Evolutionary conservation across 1,140 invertebrate genomes (phyloP).

Genomic region (Thaumetopoea pityocampa): DNA sequence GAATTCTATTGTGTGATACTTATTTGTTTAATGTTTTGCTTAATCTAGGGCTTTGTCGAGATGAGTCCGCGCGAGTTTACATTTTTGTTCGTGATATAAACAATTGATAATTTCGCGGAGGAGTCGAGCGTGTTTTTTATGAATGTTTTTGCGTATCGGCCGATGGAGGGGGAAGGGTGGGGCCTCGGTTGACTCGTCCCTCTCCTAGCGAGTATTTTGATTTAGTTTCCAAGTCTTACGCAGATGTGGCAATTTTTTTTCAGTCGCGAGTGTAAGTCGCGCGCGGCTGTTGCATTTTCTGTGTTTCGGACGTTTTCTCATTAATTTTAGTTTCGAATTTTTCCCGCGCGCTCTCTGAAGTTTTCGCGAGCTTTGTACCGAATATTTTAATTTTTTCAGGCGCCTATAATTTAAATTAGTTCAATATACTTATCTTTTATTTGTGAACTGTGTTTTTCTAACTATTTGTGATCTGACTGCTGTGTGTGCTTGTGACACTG

Average conservation of each 20-base stretch:
- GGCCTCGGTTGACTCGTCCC: constrained; percentile 66
- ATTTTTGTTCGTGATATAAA: constrained; percentile 57
- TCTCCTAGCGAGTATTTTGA: constrained; percentile 73
- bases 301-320: constrained; percentile 34
- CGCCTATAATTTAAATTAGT: constrained; percentile 34
- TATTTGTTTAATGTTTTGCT: constrained; percentile 54
- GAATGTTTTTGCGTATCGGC: constrained; percentile 69
- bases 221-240: constrained; percentile 73
- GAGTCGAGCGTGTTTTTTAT: constrained; percentile 66
- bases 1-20: constrained; percentile 45
- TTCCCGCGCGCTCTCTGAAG: constrained; percentile 35
- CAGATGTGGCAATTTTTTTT: constrained; percentile 71
- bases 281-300: constrained; percentile 55
- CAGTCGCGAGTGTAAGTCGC: constrained; percentile 69
- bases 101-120: constrained; percentile 67
- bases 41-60: constrained; percentile 35
- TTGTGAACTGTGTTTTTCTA: constrained; percentile 40
- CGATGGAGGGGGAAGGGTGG: constrained; percentile 66
- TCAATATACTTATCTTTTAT: constrained; percentile 35
- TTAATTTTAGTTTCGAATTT: constrained; percentile 31
- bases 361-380: constrained; percentile 23
- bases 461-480: constrained; percentile 20
- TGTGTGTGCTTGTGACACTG: constrained; percentile 47
- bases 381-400: constrained; percentile 43
- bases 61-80: constrained; percentile 39